Percentiles rank a stretch among this genome's conserved stretches.
These are phyloP conservation scores for Procavia capensis DNA, from an alignment of 2,113 vertebrate species.

Conservation along the genomic window DNA sequence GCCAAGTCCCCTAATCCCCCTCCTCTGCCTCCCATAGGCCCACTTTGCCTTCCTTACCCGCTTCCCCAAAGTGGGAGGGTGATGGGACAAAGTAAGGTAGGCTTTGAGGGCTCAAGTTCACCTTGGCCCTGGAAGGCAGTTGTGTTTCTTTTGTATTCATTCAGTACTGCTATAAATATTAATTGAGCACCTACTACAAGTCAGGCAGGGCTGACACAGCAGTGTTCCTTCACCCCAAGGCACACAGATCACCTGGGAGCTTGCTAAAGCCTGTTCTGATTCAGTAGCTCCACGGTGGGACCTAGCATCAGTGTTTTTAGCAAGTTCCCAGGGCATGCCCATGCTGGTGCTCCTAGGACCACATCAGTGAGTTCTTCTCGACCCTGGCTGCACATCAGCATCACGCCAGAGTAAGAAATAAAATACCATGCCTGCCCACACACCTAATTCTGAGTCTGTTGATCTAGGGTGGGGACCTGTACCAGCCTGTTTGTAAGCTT, in stretches of 20 bases:
- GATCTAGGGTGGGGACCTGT: not conserved
- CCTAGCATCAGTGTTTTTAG: not conserved
- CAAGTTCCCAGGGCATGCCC: not conserved
- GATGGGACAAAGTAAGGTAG: not conserved
- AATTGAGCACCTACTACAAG: not conserved
- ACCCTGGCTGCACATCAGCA: not conserved
- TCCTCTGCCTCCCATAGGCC: too few relatives aligned
- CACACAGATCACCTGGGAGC: not conserved
- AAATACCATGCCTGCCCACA: not conserved
- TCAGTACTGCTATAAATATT: not conserved
- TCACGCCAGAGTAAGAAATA: not conserved
- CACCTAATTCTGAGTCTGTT: not conserved
- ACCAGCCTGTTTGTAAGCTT: not conserved
- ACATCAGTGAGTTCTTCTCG: not conserved
- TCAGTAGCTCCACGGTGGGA: too few relatives aligned
- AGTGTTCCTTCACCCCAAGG: too few relatives aligned
- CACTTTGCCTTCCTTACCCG: not conserved
- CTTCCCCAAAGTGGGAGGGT: not conserved
- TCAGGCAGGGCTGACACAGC: not conserved
- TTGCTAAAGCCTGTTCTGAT: not conserved
- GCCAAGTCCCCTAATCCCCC: accelerated
- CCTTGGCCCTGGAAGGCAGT: not conserved
- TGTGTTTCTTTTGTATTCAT: not conserved
- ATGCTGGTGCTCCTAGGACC: not conserved
- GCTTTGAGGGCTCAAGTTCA: not conserved